A percentile compares a stretch with the other conserved stretches of the same genome.
phyloP scores from a whole-genome alignment of 2,113 vertebrate species.

The Trogon surrucura region DNA sequence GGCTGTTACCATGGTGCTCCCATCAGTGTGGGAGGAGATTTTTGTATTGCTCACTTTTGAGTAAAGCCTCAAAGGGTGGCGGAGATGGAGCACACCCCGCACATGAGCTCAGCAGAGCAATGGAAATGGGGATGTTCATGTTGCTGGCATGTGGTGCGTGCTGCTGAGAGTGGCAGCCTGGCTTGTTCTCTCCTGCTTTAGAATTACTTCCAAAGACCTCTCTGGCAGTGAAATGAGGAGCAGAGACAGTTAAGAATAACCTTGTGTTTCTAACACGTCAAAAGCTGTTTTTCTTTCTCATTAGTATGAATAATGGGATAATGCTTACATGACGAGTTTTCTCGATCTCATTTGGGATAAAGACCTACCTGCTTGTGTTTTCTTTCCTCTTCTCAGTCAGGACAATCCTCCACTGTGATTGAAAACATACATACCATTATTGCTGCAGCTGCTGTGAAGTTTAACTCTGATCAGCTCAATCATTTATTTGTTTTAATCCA shows the following conservation, averaged over 20 bases:
- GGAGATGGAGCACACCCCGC: background rate
- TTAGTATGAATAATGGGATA: background rate
- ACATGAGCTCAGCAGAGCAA: background rate
- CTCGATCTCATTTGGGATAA: background rate
- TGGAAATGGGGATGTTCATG: background rate
- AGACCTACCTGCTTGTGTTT: background rate
- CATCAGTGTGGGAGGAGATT: conserved; percentile 8
- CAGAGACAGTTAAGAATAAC: background rate
- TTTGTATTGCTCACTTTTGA: conserved; percentile 23
- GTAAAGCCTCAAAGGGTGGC: background rate
- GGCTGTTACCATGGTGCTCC: conserved; percentile 43
- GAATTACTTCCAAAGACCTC: background rate
- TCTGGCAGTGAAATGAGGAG: background rate
- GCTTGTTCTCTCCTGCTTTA: background rate
- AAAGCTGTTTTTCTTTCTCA: background rate
- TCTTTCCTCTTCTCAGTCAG: conserved; percentile 79
- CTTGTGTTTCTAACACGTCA: background rate
- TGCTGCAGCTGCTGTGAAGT: conserved; percentile 96
- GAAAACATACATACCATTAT: conserved; percentile 99
- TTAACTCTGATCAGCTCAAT: conserved; percentile 95
- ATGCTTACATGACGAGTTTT: background rate
- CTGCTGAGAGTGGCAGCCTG: background rate
- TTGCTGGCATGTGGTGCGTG: background rate
- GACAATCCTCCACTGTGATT: conserved; percentile 97
- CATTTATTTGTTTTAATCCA: conserved; percentile 98